These are phyloP conservation scores for Aspidoscelis tigris DNA, from an alignment of 2,113 vertebrate species.

Conservation along the genomic window DNA sequence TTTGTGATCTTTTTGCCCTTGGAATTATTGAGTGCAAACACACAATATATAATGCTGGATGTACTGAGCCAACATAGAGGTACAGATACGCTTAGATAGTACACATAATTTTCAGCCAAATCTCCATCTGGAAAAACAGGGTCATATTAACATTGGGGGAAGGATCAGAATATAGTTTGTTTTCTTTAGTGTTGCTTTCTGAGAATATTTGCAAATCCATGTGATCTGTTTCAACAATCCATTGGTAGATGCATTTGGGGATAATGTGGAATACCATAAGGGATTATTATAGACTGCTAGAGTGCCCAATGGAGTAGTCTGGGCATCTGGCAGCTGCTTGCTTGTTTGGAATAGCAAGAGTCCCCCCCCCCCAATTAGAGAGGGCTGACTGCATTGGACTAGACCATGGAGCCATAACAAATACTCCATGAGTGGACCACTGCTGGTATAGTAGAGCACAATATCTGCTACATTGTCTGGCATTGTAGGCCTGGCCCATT, in stretches of 20 bases:
- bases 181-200: not conserved
- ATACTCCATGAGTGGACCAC: no score
- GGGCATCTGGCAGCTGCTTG: no score
- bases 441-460: no score
- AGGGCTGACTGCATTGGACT: no score
- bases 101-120: no score
- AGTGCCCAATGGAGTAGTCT: no score
- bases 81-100: no score
- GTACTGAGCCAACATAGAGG: not conserved
- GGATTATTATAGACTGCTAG: not conserved
- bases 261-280: not conserved
- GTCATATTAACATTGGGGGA: not conserved
- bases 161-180: not conserved
- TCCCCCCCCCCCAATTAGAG: no score
- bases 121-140: not conserved
- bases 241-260: not conserved
- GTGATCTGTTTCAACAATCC: not conserved
- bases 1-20: not conserved
- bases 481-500: no score
- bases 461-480: no score
- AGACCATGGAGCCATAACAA: no score
- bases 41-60: not conserved
- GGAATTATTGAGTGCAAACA: not conserved
- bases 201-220: not conserved
- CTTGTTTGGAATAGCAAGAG: no score